These are phyloP conservation scores for Pipistrellus nathusii DNA, from an alignment of 2,797 vertebrate species.

Conservation along the genomic window DNA sequence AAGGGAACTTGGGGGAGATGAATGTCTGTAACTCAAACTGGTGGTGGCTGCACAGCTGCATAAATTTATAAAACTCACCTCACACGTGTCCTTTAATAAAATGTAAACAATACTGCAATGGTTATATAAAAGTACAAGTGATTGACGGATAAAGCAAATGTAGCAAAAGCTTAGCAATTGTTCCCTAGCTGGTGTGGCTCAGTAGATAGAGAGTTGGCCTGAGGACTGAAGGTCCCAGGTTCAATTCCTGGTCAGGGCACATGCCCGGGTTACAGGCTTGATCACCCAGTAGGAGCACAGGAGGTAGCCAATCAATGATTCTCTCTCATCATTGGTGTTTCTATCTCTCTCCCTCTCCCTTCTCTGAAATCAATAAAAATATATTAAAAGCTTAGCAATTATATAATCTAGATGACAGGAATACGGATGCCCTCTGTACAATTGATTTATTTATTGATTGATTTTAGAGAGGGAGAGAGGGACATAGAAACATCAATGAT, in stretches of 20 bases:
- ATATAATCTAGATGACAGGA: background rate
- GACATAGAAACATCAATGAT: no score
- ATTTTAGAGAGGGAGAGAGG: no score
- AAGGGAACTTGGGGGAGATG: background rate
- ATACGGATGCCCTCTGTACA: background rate
- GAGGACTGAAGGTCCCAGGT: no score
- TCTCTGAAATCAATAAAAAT: no score
- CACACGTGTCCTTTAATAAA: background rate
- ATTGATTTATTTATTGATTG: background rate
- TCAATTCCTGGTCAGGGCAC: no score
- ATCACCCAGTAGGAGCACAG: no score
- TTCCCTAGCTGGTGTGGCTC: no score
- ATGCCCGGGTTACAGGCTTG: no score
- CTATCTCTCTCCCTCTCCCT: no score
- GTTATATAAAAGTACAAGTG: conserved; percentile 35
- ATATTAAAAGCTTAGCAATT: background rate
- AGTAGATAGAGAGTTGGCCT: no score
- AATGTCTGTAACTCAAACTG: background rate
- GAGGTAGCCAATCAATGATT: no score
- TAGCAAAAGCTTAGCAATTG: background rate
- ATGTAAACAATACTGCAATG: conserved; percentile 19
- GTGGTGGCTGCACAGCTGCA: background rate
- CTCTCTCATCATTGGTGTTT: no score
- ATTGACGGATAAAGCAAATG: background rate
- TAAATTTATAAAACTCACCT: conserved; percentile 24